These are phyloP conservation scores for Larimichthys crocea DNA, from an alignment of 2,113 vertebrate genomes.

Conservation along the genomic window DNA sequence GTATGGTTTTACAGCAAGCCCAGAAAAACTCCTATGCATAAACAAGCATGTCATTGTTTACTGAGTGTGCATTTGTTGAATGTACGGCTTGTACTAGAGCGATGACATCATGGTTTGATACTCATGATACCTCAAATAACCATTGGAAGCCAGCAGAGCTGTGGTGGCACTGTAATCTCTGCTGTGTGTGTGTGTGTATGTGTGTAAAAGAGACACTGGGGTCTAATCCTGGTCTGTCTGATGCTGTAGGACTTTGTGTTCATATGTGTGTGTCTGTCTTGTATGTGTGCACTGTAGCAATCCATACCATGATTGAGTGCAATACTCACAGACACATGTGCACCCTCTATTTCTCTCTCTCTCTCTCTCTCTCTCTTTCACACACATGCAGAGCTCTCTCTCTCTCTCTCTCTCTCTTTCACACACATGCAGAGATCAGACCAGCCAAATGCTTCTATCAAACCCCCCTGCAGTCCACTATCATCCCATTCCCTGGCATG, in stretches of 20 bases:
- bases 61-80: background rate
- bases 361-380: background rate
- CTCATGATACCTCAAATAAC: constrained; percentile 54
- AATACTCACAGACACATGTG: constrained; percentile 5
- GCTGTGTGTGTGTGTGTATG: constrained; percentile 31
- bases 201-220: background rate
- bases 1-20: too few relatives aligned
- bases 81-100: constrained; percentile 7
- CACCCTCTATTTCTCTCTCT: background rate
- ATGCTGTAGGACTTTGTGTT: constrained; percentile 39
- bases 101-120: constrained; percentile 52
- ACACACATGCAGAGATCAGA: constrained; percentile 30
- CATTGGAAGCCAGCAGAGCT: constrained; percentile 36
- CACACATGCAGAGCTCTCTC: background rate
- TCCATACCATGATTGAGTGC: constrained; percentile 45
- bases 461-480: constrained; percentile 58
- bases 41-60: background rate
- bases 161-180: constrained; percentile 54
- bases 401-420: background rate
- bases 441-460: constrained; percentile 64
- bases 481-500: constrained; percentile 64
- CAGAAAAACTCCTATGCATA: background rate
- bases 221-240: constrained; percentile 70
- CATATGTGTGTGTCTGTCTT: constrained; percentile 17
- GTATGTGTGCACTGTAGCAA: constrained; percentile 14